Conservation (phyloP, 2,113 vertebrate species). For the Hippotragus niger region DNA sequence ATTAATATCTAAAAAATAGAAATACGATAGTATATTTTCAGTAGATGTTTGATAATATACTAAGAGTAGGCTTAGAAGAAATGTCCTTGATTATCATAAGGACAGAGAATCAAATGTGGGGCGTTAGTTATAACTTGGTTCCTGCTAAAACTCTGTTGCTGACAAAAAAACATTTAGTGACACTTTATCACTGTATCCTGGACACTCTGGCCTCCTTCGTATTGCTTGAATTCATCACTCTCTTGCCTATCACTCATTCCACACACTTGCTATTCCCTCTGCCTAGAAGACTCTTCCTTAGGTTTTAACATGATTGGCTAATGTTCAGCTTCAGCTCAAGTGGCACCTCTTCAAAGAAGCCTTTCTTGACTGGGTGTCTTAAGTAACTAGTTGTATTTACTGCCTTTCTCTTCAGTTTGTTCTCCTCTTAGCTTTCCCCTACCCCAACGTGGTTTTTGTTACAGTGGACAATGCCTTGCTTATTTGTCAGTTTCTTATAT, state of each 20-base stretch:
- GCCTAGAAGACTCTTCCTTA: neutral
- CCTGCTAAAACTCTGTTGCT: neutral
- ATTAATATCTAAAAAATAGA: neutral
- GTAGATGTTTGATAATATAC: neutral
- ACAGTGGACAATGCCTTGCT: neutral
- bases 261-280: neutral
- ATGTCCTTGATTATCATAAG: neutral
- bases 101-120: neutral
- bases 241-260: neutral
- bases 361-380: neutral
- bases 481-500: neutral
- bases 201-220: neutral
- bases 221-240: neutral
- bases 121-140: neutral
- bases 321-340: neutral
- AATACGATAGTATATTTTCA: neutral
- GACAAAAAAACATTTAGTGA: neutral
- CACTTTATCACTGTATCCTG: neutral
- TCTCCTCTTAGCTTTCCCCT: neutral
- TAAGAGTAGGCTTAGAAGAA: neutral
- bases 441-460: neutral
- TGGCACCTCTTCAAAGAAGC: neutral
- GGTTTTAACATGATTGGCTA: neutral
- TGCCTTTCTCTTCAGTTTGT: neutral
- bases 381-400: neutral